phyloP scores from a whole-genome alignment of 2,113 vertebrate genomes.

The Laticauda colubrina region DNA sequence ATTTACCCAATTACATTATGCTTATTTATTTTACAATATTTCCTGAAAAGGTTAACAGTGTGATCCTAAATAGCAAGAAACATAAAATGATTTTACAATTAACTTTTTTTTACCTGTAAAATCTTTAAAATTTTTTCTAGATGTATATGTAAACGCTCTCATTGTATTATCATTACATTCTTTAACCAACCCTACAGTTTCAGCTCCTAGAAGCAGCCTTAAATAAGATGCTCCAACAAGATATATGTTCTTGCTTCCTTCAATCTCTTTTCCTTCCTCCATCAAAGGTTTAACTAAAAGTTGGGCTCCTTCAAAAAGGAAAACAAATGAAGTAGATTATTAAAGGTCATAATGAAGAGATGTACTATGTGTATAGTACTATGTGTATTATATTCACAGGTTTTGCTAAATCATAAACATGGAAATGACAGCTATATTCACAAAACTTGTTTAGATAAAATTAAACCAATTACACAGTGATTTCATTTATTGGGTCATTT shows the following conservation, averaged over 20 bases:
- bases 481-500: background rate
- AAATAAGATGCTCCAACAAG: slow-evolving; percentile 82
- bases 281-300: slow-evolving; percentile 80
- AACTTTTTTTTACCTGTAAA: slow-evolving; percentile 76
- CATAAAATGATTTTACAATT: background rate
- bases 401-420: background rate
- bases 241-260: slow-evolving; percentile 77
- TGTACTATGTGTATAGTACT: background rate
- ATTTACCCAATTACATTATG: background rate
- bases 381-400: background rate
- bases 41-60: background rate
- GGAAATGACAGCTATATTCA: background rate
- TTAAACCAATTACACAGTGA: background rate
- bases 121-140: slow-evolving; percentile 82
- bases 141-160: slow-evolving; percentile 84
- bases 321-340: background rate
- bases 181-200: slow-evolving; percentile 88
- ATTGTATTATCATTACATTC: slow-evolving; percentile 88
- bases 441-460: background rate
- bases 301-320: slow-evolving; percentile 79
- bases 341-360: background rate
- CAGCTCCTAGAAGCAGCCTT: slow-evolving; percentile 85
- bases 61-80: background rate
- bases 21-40: background rate
- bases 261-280: slow-evolving; percentile 60